Conservation (phyloP, 2,113 vertebrate species). For the Zosterops pallidus region DNA sequence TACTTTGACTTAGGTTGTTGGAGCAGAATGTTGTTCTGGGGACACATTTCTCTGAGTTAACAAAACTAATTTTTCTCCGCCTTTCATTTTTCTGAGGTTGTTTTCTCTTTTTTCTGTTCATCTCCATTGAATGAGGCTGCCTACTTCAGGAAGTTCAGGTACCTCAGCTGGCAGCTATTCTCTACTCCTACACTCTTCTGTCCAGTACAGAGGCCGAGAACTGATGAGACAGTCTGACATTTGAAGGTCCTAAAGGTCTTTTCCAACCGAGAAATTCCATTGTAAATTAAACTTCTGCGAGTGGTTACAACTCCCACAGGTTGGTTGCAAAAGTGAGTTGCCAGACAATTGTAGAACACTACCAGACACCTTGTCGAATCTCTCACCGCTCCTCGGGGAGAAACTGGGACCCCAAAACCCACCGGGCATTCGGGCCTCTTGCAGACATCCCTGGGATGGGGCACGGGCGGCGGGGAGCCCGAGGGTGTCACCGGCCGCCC, state of each 20-base stretch:
- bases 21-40: neutral
- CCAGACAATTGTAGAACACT: fast-evolving
- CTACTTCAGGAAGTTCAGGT: neutral
- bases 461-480: fast-evolving
- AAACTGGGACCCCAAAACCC: neutral
- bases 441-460: fast-evolving
- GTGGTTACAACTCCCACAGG: fast-evolving
- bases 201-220: fast-evolving
- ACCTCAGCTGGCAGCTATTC: neutral
- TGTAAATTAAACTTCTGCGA: neutral
- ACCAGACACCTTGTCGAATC: too few relatives aligned
- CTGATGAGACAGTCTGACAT: neutral
- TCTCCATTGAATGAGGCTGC: neutral
- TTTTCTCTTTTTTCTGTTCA: neutral
- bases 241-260: neutral
- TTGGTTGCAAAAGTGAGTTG: neutral
- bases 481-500: fast-evolving
- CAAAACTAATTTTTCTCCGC: neutral
- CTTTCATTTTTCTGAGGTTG: neutral
- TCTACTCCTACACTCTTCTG: neutral
- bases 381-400: neutral
- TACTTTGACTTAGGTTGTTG: neutral
- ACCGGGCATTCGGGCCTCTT: fast-evolving
- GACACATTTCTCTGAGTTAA: neutral
- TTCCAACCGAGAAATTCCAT: neutral